Evolutionary conservation across 2,113 vertebrate genomes (phyloP).

Genomic region (Naja naja): DNA sequence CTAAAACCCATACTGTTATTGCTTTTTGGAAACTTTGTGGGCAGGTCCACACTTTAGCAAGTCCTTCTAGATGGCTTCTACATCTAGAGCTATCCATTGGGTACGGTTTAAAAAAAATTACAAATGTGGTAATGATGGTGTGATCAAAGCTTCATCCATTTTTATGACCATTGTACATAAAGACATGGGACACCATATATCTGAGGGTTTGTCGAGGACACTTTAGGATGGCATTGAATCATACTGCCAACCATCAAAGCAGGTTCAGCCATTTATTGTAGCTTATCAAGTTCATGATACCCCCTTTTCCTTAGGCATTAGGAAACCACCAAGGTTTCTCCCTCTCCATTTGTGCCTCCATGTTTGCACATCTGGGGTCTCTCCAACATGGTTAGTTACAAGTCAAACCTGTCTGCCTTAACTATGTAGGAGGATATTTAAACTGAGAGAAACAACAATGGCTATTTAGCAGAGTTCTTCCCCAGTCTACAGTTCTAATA

Average conservation of each 20-base stretch:
- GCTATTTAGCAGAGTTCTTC: neutral
- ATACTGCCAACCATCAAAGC: neutral
- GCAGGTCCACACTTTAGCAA: neutral
- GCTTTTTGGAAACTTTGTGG: neutral
- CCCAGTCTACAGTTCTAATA: neutral
- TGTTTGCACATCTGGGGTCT: neutral
- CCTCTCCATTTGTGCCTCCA: neutral
- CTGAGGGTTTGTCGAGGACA: neutral
- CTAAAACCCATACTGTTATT: neutral
- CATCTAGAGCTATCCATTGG: neutral
- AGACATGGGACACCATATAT: neutral
- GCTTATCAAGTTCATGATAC: neutral
- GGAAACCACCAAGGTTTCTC: neutral
- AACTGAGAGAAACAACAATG: neutral
- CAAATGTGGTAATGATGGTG: neutral
- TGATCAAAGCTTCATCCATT: neutral
- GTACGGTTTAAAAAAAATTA: neutral
- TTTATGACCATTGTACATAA: neutral
- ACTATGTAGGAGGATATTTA: neutral
- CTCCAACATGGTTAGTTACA: neutral
- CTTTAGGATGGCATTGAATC: neutral
- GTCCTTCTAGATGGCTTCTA: neutral
- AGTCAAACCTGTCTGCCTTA: neutral
- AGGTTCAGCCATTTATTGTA: neutral
- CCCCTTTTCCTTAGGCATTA: neutral